Conservation (phyloP, 2,888 invertebrate species). For the Epinotia ramella region DNA sequence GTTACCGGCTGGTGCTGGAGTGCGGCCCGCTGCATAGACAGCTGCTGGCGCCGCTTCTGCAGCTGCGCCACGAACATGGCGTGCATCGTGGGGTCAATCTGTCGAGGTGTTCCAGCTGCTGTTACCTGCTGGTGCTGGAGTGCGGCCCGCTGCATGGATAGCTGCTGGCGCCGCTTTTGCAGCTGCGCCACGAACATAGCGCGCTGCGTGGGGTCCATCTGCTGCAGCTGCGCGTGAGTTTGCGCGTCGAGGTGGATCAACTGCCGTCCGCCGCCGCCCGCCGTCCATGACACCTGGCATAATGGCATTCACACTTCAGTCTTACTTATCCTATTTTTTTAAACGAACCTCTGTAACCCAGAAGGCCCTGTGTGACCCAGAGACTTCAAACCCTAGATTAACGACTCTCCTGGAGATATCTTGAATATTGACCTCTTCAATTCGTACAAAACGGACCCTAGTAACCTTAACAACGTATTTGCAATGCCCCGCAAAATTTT, state of each 20-base stretch:
- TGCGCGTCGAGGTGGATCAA: conserved; percentile 93
- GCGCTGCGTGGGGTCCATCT: conserved; percentile 92
- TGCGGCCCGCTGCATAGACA: conserved; percentile 82
- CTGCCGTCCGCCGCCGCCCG: conserved; percentile 85
- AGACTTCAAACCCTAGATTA: too few relatives aligned
- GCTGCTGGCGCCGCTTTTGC: conserved; percentile 86
- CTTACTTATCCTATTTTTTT: neutral
- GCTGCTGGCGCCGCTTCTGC: conserved; percentile 84
- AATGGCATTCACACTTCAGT: conserved; percentile 43
- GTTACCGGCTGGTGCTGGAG: conserved; percentile 77
- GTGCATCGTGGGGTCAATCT: neutral
- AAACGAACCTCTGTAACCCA: neutral
- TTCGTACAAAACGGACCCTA: too few relatives aligned
- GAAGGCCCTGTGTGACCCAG: too few relatives aligned
- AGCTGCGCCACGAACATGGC: conserved; percentile 24
- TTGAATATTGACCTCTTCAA: too few relatives aligned
- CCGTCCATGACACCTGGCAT: conserved; percentile 79
- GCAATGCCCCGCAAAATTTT: too few relatives aligned
- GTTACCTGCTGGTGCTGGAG: conserved; percentile 77
- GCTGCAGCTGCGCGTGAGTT: conserved; percentile 93
- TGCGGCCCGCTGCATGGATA: conserved; percentile 82
- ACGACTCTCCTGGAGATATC: neutral
- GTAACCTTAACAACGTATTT: too few relatives aligned
- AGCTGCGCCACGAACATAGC: conserved; percentile 92
- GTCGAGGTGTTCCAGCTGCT: neutral